Evolutionary conservation across 2,888 invertebrate genomes (phyloP).

Genomic region (Agapetus fuscipes): DNA sequence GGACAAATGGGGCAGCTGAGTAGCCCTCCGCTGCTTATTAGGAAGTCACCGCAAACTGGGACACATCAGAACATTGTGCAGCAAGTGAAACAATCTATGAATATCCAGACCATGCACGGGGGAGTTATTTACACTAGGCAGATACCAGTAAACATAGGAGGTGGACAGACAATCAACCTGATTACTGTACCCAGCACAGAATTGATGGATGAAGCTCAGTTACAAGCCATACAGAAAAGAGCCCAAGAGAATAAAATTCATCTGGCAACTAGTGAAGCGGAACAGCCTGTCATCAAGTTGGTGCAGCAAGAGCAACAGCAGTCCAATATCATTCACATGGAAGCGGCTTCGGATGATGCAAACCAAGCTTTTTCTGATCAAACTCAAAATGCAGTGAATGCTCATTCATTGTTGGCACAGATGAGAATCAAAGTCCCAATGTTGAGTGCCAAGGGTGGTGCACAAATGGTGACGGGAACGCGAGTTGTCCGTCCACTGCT

Average conservation of each 20-base stretch:
- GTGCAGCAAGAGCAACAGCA: conserved; percentile 27
- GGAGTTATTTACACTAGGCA: conserved; percentile 65
- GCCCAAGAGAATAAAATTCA: too few species aligned
- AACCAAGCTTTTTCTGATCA: conserved; percentile 28
- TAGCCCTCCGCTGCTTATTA: conserved; percentile 35
- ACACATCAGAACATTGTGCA: conserved; percentile 34
- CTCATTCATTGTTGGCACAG: conserved; percentile 41
- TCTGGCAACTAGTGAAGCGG: conserved; percentile 28
- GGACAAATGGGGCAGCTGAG: conserved; percentile 35
- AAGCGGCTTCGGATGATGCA: conserved; percentile 30
- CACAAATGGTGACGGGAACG: conserved; percentile 46
- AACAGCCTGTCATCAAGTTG: conserved; percentile 40
- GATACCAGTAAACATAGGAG: conserved; percentile 52
- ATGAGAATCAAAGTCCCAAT: conserved; percentile 45
- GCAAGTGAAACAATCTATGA: conserved; percentile 45
- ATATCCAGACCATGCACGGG: conserved; percentile 53
- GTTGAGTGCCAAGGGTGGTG: conserved; percentile 41
- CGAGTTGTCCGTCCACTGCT: conserved; percentile 46
- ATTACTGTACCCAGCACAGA: conserved; percentile 45
- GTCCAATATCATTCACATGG: conserved; percentile 21
- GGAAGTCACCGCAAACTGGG: conserved; percentile 33
- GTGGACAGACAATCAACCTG: conserved; percentile 49
- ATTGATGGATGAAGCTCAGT: conserved; percentile 35
- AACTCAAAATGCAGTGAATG: conserved; percentile 25
- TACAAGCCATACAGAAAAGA: conserved; percentile 35